Conservation (phyloP, 2,113 vertebrate species). For the Cyanoramphus novaezelandiae region DNA sequence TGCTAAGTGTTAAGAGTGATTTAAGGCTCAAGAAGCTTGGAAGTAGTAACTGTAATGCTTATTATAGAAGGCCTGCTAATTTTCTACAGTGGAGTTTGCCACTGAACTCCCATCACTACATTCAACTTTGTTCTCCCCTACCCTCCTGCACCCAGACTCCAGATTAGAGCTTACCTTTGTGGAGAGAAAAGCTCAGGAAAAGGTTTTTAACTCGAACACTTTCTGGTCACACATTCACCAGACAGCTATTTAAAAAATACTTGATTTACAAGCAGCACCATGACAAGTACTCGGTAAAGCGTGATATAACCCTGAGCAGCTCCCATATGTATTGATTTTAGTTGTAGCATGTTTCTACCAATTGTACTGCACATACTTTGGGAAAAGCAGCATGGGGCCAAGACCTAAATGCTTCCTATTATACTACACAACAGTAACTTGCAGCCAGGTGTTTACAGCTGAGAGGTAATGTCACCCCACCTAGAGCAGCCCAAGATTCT, state of each 20-base stretch:
- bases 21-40: neutral
- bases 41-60: neutral
- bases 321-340: neutral
- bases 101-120: neutral
- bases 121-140: neutral
- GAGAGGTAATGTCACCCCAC: neutral
- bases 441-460: neutral
- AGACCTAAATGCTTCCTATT: neutral
- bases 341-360: neutral
- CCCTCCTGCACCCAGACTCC: neutral
- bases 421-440: neutral
- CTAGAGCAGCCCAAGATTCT: neutral
- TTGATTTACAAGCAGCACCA: neutral
- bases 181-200: neutral
- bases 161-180: neutral
- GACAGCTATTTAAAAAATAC: neutral
- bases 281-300: neutral
- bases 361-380: neutral
- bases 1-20: neutral
- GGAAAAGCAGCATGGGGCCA: neutral
- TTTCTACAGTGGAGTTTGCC: neutral
- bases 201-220: neutral
- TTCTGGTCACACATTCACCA: neutral
- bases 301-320: neutral
- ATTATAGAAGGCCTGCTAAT: neutral